Conservation (phyloP, 2,888 invertebrate genomes). For the Hydropsyche betteni region DNA sequence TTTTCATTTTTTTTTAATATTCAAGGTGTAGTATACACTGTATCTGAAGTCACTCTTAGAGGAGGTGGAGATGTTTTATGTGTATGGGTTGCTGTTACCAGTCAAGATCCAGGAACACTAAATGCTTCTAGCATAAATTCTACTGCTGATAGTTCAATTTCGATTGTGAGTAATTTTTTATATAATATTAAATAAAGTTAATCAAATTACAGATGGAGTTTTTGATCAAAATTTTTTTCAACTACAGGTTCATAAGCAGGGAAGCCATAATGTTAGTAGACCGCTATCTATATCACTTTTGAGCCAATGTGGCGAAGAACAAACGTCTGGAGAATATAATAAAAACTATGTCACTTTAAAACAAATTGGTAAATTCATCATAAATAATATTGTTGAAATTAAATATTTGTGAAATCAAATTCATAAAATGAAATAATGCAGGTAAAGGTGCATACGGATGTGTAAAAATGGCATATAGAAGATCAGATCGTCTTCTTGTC, state of each 20-base stretch:
- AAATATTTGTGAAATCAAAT: not conserved
- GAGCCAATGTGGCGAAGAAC: slow-evolving; percentile 68
- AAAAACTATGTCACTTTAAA: slow-evolving; percentile 70
- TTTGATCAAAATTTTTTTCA: not conserved
- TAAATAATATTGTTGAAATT: not conserved
- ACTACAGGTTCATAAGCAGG: slow-evolving; percentile 50
- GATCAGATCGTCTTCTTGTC: slow-evolving; percentile 69
- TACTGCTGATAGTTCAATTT: slow-evolving; percentile 63
- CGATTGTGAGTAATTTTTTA: slow-evolving; percentile 55
- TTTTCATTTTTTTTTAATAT: slow-evolving; percentile 32
- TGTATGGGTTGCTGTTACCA: slow-evolving; percentile 69
- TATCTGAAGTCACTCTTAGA: slow-evolving; percentile 64
- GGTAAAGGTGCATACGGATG: slow-evolving; percentile 77
- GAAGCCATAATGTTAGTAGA: slow-evolving; percentile 58
- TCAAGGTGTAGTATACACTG: slow-evolving; percentile 65
- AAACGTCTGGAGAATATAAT: slow-evolving; percentile 67
- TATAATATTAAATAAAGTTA: not conserved
- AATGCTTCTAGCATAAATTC: slow-evolving; percentile 64
- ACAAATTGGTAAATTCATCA: slow-evolving; percentile 67
- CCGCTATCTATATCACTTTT: slow-evolving; percentile 67
- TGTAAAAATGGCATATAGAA: slow-evolving; percentile 73
- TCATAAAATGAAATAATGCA: slow-evolving; percentile 51
- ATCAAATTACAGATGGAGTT: not conserved
- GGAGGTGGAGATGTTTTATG: slow-evolving; percentile 67
- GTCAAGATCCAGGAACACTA: slow-evolving; percentile 60